Base-by-base conservation (phyloP, 2,113 vertebrate genomes). In the Scophthalmus maximus region DNA sequence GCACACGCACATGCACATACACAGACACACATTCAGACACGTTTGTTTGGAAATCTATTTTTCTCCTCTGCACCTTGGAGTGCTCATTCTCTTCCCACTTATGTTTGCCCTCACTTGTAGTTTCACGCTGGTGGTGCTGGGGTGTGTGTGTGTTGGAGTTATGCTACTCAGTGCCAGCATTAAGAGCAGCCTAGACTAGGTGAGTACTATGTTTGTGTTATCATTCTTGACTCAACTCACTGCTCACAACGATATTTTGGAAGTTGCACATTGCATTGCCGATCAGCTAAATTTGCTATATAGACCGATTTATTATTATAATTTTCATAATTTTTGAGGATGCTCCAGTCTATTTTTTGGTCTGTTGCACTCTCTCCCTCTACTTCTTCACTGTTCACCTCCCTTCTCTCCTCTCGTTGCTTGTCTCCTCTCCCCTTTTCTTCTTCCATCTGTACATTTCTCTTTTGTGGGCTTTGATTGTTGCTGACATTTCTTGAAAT, bases 171-270 rank as follows among this genome's bases (percentile, higher is more conserved):
- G 68, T 85, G 82, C 76, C 86, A 79, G 83, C 85, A 81, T 70
- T 82, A 76, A 88, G 74, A 52, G 86, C 88, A 92, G 82, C 88
- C 85, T 86, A 83, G 72, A 83, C 63, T 89, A 91, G 88, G 91
- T 91, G 83, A 92, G 91, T 92, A 86, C 76, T 26, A 46, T 73
- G 36, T 80, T 80, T 70, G 63, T 74, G 70, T 84, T 82, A 25
- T 52, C 56, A 20, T 73, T 62, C 71, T 53, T 78, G 26, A 47
- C 34, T 68, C 26, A 44, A 50, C 53, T 23, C n/a, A 23, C n/a
- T 23, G 20, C 51, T 49, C 55, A 60, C 49, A 51, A 17, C 15
- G 30, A 1, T 42, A 34, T 65, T 63, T 68, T 34, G 6, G 25
- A 84, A 84, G 65, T 81, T 82, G 42, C 66, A 26, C 36, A 53